These are phyloP conservation scores for Dynastes tityus DNA, from an alignment of 2,888 invertebrate genomes.

Conservation along the genomic window DNA sequence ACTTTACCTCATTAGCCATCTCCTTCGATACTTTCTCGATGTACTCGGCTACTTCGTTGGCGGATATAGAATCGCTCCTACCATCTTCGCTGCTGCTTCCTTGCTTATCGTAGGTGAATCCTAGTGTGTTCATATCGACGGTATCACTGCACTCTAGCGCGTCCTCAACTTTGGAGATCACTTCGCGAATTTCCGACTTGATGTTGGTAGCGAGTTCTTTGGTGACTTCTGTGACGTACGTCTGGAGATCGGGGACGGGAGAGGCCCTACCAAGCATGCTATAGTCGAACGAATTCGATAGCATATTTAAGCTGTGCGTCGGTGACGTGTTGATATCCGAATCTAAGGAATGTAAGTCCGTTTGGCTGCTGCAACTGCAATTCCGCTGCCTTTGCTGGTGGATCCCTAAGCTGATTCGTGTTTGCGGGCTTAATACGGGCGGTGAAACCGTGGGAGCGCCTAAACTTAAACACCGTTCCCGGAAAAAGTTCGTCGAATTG, in stretches of 20 bases:
- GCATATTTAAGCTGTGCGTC: conserved; percentile 71
- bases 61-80: conserved; percentile 81
- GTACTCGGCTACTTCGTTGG: conserved; percentile 84
- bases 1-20: conserved; percentile 86
- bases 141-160: conserved; percentile 81
- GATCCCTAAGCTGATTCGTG: conserved; percentile 78
- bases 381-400: conserved; percentile 70
- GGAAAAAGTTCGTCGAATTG: conserved; percentile 60
- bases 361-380: conserved; percentile 83
- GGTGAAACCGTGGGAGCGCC: conserved; percentile 72
- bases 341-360: conserved; percentile 79
- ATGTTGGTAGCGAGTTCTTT: conserved; percentile 86
- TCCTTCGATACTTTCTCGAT: conserved; percentile 84
- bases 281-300: conserved; percentile 72
- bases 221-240: conserved; percentile 85
- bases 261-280: conserved; percentile 74
- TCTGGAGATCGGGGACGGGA: conserved; percentile 77
- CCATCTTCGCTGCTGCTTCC: conserved; percentile 75
- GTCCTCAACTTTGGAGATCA: conserved; percentile 86
- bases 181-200: conserved; percentile 86
- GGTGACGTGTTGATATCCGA: conserved; percentile 70
- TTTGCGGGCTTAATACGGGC: conserved; percentile 76
- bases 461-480: conserved; percentile 80
- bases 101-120: conserved; percentile 64
- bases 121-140: conserved; percentile 70